A percentile compares a stretch with the other conserved stretches of the same genome.
Evolutionary conservation across 2,113 vertebrate species (phyloP).

Genomic region (Oncorhynchus nerka): DNA sequence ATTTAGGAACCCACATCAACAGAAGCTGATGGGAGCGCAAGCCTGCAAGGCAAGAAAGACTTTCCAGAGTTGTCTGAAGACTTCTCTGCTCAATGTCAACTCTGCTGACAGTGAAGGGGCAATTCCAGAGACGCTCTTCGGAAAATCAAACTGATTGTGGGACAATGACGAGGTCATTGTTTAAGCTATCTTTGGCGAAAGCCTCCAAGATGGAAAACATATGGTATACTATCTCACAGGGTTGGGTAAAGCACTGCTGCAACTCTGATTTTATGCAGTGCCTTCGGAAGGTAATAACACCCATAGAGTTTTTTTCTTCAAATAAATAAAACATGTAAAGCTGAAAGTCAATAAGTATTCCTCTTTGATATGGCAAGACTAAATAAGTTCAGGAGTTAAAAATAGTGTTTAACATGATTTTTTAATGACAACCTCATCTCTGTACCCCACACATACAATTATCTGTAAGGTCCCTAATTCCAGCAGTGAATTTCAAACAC

Average conservation of each 20-base stretch:
- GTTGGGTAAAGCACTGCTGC: background rate
- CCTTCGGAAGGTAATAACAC: too few relatives aligned
- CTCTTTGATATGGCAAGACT: too few relatives aligned
- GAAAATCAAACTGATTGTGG: constrained; percentile 4
- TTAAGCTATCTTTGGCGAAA: background rate
- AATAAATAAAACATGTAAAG: too few relatives aligned
- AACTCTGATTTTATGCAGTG: too few relatives aligned
- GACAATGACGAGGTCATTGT: constrained; percentile 12
- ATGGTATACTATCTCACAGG: background rate
- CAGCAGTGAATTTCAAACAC: too few relatives aligned
- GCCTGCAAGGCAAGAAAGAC: background rate
- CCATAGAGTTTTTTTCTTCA: too few relatives aligned
- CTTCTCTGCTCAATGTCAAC: constrained; percentile 46
- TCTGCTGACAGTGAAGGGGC: constrained; percentile 34
- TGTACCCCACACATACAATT: too few relatives aligned
- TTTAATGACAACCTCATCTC: too few relatives aligned
- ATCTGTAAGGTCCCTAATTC: too few relatives aligned
- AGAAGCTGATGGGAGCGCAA: constrained; percentile 23
- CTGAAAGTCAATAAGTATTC: too few relatives aligned
- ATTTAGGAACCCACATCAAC: constrained; percentile 23
- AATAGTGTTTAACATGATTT: too few relatives aligned
- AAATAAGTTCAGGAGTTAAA: too few relatives aligned
- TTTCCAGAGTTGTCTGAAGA: constrained; percentile 23
- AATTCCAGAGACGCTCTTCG: constrained; percentile 3
- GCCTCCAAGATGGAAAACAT: constrained; percentile 12